Conservation (phyloP, 2,888 invertebrate genomes). For the Drosophila parthenogenetica region DNA sequence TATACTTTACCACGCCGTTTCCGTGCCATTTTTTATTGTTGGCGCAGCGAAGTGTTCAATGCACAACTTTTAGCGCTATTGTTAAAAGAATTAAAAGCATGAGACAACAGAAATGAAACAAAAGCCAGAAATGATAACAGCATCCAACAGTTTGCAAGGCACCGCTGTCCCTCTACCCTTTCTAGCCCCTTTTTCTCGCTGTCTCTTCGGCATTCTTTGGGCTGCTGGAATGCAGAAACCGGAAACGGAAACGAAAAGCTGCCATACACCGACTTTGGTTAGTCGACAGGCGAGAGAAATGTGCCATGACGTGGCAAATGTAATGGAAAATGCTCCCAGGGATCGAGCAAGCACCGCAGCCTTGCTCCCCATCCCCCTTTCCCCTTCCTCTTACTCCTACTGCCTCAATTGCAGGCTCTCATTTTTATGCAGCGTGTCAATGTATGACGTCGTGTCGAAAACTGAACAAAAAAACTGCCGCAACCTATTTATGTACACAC, state of each 20-base stretch:
- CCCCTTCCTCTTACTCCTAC: neutral
- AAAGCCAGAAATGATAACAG: constrained; percentile 74
- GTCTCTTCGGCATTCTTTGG: constrained; percentile 3
- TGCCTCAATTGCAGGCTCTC: constrained; percentile 52
- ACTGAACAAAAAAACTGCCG: constrained; percentile 43
- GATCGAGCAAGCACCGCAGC: constrained; percentile 21
- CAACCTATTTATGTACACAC: constrained; percentile 43
- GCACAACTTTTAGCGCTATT: constrained; percentile 78
- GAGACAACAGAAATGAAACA: constrained; percentile 68
- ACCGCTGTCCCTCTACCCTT: neutral
- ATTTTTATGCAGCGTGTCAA: constrained; percentile 74
- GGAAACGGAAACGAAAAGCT: constrained; percentile 61
- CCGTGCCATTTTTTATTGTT: constrained; percentile 71
- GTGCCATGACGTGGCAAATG: constrained; percentile 77
- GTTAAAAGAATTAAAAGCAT: constrained; percentile 78
- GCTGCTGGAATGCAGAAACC: constrained; percentile 23
- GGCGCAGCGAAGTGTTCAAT: constrained; percentile 76
- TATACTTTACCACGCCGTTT: constrained; percentile 72
- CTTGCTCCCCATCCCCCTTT: constrained; percentile 6
- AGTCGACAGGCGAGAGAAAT: constrained; percentile 70
- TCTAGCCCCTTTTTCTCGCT: neutral
- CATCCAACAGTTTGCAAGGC: constrained; percentile 10
- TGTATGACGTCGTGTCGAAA: constrained; percentile 57
- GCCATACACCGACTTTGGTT: constrained; percentile 55
- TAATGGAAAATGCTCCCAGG: constrained; percentile 70